Conservation (phyloP, 2,113 vertebrate genomes). For the Antennarius striatus region DNA sequence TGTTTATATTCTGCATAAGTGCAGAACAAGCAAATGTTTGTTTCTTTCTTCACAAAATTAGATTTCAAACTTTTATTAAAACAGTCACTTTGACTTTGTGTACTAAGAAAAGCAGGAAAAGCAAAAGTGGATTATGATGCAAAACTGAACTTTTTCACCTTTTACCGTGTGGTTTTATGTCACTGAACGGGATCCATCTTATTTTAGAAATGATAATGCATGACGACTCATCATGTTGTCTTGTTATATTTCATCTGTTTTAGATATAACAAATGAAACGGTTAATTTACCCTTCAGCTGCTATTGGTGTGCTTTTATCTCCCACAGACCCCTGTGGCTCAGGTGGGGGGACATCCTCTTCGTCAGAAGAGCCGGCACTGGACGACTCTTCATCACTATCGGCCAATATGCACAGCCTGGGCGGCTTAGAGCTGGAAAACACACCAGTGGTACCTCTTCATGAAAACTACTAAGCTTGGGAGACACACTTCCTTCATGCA, state of each 20-base stretch:
- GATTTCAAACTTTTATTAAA: no score
- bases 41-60: no score
- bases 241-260: background rate
- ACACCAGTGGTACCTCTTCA: conserved; percentile 1
- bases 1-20: background rate
- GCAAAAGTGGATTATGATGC: no score
- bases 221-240: no score
- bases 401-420: conserved; percentile 76
- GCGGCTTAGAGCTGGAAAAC: conserved; percentile 66
- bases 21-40: no score
- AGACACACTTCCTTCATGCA: background rate
- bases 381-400: conserved; percentile 88
- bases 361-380: conserved; percentile 84
- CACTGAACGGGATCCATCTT: background rate
- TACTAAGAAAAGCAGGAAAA: no score
- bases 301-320: conserved; percentile 59
- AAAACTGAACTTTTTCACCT: no score
- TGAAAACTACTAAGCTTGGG: background rate
- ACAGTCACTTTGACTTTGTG: no score
- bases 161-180: background rate
- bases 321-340: conserved; percentile 69
- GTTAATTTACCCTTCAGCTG: conserved; percentile 75
- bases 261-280: background rate
- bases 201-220: no score
- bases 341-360: conserved; percentile 73